A percentile compares a stretch with the other conserved stretches of the same genome.
These are phyloP conservation scores for Neoarius graeffei DNA, from an alignment of 2,113 vertebrate genomes.

Conservation along the genomic window DNA sequence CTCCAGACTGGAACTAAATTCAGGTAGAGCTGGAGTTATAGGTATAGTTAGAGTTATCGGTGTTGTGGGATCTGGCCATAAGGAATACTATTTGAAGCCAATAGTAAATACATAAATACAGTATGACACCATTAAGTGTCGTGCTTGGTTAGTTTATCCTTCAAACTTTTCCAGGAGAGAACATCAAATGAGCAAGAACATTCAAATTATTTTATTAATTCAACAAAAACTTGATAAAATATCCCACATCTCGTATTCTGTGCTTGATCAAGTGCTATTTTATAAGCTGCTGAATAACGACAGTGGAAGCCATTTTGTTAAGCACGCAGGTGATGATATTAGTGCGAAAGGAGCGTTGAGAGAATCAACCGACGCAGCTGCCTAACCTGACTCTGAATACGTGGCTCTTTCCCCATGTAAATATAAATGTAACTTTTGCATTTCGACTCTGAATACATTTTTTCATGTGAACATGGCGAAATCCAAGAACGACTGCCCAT, in stretches of 20 bases:
- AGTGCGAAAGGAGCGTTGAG: too few relatives aligned
- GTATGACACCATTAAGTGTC: background rate
- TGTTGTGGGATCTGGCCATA: background rate
- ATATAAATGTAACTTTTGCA: background rate
- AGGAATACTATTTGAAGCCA: background rate
- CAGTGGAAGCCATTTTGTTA: background rate
- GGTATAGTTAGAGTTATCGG: too few relatives aligned
- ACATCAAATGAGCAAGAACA: background rate
- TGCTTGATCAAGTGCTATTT: background rate
- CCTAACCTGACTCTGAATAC: background rate
- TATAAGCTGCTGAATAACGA: background rate
- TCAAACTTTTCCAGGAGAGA: background rate
- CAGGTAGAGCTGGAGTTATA: too few relatives aligned
- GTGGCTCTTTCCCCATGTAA: background rate
- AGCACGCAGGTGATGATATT: background rate
- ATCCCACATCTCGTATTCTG: background rate
- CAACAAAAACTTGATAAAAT: background rate
- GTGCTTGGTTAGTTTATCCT: background rate
- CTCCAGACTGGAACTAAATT: too few relatives aligned
- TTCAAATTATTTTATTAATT: background rate
- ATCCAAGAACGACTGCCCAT: background rate
- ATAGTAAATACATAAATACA: background rate
- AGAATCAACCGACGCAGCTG: too few relatives aligned
- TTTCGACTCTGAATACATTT: background rate
- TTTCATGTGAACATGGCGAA: background rate